Evolutionary conservation across 2,797 vertebrate species (phyloP).

Genomic region (Schizothorax lantsangensis): DNA sequence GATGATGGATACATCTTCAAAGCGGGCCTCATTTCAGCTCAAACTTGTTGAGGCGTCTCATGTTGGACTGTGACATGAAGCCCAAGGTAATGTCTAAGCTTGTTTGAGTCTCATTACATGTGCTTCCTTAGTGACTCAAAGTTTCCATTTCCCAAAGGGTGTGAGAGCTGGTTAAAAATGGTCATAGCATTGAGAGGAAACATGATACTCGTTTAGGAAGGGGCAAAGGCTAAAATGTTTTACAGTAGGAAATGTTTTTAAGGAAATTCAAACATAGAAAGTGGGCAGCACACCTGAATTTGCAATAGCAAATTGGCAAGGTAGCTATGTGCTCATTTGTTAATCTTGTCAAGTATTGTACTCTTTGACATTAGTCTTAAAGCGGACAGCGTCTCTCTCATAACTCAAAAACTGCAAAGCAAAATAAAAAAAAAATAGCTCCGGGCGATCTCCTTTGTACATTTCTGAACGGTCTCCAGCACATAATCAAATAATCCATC

Average conservation of each 20-base stretch:
- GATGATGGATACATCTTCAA: constrained; percentile 28
- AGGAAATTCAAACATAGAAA: background rate
- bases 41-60: constrained; percentile 39
- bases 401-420: constrained; percentile 5
- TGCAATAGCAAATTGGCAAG: background rate
- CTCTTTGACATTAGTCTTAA: constrained; percentile 7
- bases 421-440: constrained; percentile 16
- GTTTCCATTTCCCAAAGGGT: constrained; percentile 28
- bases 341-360: constrained; percentile 11
- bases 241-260: background rate
- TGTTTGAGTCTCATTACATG: constrained; percentile 22
- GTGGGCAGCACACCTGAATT: background rate
- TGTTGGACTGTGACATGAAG: constrained; percentile 37
- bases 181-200: background rate
- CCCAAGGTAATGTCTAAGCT: constrained; percentile 41
- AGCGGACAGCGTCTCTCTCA: background rate
- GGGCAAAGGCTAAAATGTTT: background rate
- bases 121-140: constrained; percentile 18
- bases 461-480: constrained; percentile 1
- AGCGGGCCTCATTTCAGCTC: constrained; percentile 14
- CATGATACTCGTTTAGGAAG: background rate
- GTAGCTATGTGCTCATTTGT: background rate
- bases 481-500: background rate
- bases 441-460: background rate
- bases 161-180: constrained; percentile 10